Evolutionary conservation across 2,797 vertebrate species (phyloP).

Genomic region (Phoebastria nigripes): DNA sequence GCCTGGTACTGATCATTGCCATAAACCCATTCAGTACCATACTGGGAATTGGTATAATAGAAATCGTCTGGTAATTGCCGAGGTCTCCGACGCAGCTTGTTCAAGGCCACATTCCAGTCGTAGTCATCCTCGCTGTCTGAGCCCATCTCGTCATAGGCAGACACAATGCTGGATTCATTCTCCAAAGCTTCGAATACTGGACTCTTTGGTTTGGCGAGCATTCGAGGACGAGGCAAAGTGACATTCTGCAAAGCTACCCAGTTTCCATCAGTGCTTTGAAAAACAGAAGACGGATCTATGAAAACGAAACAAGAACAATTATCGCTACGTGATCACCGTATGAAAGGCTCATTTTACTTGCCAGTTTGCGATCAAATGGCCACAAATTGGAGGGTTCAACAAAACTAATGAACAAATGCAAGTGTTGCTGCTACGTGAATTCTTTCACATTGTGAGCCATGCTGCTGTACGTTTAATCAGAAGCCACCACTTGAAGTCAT

Average conservation of each 20-base stretch:
- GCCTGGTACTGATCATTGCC: slow-evolving; percentile 74
- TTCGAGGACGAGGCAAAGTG: slow-evolving; percentile 77
- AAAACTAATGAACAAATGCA: not conserved
- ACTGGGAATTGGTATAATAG: slow-evolving; percentile 79
- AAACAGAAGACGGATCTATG: slow-evolving; percentile 74
- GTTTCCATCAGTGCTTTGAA: slow-evolving; percentile 94
- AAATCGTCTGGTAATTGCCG: slow-evolving; percentile 76
- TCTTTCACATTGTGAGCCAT: not conserved
- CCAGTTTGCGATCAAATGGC: not conserved
- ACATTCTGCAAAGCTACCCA: slow-evolving; percentile 90
- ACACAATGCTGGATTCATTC: slow-evolving; percentile 82
- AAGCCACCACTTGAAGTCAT: not conserved
- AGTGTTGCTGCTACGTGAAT: not conserved
- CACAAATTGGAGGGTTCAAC: not conserved
- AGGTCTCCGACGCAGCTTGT: slow-evolving; percentile 56
- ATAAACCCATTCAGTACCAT: slow-evolving; percentile 79
- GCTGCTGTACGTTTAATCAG: not conserved
- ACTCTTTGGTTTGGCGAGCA: slow-evolving; percentile 87
- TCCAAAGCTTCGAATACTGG: slow-evolving; percentile 85
- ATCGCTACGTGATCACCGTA: not conserved
- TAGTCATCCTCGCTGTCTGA: slow-evolving; percentile 85
- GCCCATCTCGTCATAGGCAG: slow-evolving; percentile 88
- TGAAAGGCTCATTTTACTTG: not conserved
- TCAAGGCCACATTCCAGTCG: slow-evolving; percentile 73
- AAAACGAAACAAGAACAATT: not conserved